Base-by-base conservation (phyloP, 2,113 vertebrate species). In the Oryzias celebensis region DNA sequence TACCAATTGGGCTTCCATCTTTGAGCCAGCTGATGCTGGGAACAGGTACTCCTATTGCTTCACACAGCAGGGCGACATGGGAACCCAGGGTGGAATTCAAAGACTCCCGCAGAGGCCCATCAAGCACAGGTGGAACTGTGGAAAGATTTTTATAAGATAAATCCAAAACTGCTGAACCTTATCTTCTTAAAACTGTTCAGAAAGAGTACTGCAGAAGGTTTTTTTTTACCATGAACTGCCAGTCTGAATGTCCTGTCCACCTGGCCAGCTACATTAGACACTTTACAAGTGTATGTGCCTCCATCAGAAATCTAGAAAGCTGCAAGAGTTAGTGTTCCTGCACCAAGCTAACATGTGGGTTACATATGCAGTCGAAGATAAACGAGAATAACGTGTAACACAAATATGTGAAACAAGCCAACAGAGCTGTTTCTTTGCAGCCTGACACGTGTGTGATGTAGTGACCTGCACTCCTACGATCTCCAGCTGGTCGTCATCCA, bases 1-100 rank as follows among this genome's bases (percentile, higher is more conserved):
- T 83, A 98, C 95, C 94, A 20, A 98, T 85, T 0, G 80, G 90
- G 28, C 48, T 80, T 64, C 94, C 93, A 0, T 97, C 94, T 84
- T 95, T 97, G 45, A 95, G 87, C 96, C 96, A 98, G 31, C 88
- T 91, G 72, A 95, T 85, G 0, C 68, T 57, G 2, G 94, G 93
- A 0, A 84, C 10, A 0, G 94, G 94, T 56, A 92, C 76, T 0
- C 93, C 91, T 0, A 87, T 75, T 49, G 91, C 90, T 1, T 87
- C 93, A 63, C 96, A 98, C 49, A 85, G 87, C 67, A 98, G 91
- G 23, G 92, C 50, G 0, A 95, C 84, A 15, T 82, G 75, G 3
- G 78, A 94, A 42, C 95, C 95, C 6, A 93, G 12, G 0, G 89
- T 89, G 12, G 91, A 90, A 22, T 89, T 93, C 0, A 97, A 55